Evolutionary conservation across 1,140 invertebrate species (phyloP).

Genomic region (Aphelenchoides avenae): DNA sequence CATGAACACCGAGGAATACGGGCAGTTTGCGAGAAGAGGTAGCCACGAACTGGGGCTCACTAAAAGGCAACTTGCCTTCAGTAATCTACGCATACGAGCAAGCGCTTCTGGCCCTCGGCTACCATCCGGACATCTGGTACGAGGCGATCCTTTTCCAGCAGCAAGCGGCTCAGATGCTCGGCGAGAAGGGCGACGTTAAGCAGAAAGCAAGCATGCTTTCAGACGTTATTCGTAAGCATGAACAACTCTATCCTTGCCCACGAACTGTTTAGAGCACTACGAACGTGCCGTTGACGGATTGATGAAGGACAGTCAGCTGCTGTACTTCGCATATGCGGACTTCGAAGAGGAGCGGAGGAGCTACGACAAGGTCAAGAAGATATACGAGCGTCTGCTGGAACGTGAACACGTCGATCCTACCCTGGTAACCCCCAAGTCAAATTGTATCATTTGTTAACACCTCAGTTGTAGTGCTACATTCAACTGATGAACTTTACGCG

Average conservation of each 20-base stretch:
- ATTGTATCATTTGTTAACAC: neutral
- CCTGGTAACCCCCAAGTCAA: conserved; percentile 66
- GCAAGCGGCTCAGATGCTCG: conserved; percentile 80
- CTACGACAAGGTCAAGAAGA: conserved; percentile 93
- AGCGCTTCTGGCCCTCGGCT: conserved; percentile 86
- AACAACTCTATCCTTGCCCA: neutral
- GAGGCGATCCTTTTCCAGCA: conserved; percentile 93
- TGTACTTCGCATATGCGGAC: conserved; percentile 97
- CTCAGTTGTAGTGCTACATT: conserved; percentile 72
- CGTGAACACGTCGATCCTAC: conserved; percentile 87
- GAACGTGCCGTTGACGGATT: conserved; percentile 77
- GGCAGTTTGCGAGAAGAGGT: conserved; percentile 77
- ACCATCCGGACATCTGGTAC: conserved; percentile 98
- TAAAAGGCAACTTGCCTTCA: conserved; percentile 50
- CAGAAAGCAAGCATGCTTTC: conserved; percentile 22
- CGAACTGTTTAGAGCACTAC: conserved; percentile 74
- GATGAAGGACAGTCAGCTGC: conserved; percentile 81
- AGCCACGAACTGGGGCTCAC: conserved; percentile 2
- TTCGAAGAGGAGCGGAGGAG: conserved; percentile 94
- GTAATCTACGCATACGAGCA: conserved; percentile 99
- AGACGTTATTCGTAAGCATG: conserved; percentile 36
- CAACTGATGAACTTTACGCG: conserved; percentile 99
- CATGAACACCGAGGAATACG: conserved; percentile 86
- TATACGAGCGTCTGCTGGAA: conserved; percentile 85
- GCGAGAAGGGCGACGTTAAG: conserved; percentile 76